Percentiles rank a stretch among this genome's conserved stretches.
phyloP scores from a whole-genome alignment of 2,113 vertebrate genomes.

The Upupa epops region DNA sequence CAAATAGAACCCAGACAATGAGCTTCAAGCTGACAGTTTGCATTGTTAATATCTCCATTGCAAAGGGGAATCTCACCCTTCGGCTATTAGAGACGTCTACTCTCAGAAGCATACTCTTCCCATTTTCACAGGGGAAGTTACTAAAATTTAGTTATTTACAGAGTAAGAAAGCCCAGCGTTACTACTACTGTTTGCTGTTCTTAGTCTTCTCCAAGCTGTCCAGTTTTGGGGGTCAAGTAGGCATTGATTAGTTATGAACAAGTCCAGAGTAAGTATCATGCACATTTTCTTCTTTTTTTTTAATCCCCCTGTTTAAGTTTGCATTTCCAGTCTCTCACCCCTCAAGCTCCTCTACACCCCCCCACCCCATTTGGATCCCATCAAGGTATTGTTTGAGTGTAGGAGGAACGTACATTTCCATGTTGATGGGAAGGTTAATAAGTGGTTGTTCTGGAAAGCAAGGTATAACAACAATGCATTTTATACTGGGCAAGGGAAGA shows the following conservation, averaged over 20 bases:
- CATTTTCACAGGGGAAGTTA: neutral
- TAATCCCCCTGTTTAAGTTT: neutral
- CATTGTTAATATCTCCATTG: neutral
- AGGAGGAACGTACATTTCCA: neutral
- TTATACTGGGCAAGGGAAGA: neutral
- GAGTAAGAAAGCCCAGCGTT: neutral
- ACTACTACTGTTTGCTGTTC: neutral
- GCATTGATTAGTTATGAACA: neutral
- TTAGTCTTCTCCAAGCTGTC: neutral
- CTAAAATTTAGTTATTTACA: neutral
- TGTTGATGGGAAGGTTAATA: neutral
- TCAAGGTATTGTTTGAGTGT: too few species aligned
- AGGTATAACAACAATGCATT: neutral
- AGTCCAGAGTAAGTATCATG: neutral
- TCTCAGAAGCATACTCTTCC: neutral
- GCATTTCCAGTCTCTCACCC: neutral
- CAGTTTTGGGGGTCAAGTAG: neutral
- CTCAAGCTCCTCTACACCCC: neutral
- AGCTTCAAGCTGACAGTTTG: neutral
- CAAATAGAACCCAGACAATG: neutral
- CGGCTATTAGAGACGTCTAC: neutral
- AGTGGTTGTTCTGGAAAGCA: neutral
- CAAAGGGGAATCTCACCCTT: neutral
- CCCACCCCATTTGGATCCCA: neutral
- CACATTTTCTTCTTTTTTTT: fast-evolving